Conservation (phyloP, 2,888 invertebrate genomes). For the Protophormia terraenovae region DNA sequence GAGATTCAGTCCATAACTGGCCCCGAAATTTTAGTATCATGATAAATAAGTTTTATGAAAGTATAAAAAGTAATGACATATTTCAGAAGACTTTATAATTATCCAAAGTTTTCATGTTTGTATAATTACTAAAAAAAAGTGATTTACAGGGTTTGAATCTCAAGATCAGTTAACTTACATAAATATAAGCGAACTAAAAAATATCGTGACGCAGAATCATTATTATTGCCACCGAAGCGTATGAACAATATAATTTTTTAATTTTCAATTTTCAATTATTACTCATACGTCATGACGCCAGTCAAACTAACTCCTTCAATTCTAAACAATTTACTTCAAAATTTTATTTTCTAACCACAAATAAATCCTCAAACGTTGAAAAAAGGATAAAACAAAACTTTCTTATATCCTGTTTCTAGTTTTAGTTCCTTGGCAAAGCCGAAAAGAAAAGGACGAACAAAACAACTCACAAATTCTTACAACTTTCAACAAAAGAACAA, state of each 20-base stretch:
- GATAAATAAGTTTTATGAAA: too few relatives aligned
- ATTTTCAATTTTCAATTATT: constrained; percentile 8
- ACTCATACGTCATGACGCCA: constrained; percentile 13
- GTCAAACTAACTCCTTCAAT: constrained; percentile 26
- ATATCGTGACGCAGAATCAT: too few relatives aligned
- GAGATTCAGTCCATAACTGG: too few relatives aligned
- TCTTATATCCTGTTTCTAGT: constrained; percentile 47
- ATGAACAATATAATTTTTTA: constrained; percentile 14
- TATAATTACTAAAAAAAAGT: too few relatives aligned
- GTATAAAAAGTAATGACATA: too few relatives aligned
- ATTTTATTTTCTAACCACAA: constrained; percentile 15
- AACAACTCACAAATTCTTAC: constrained; percentile 16
- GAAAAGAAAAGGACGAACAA: not conserved
- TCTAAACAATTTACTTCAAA: constrained; percentile 34
- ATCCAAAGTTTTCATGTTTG: too few relatives aligned
- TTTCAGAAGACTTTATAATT: too few relatives aligned
- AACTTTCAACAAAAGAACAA: constrained; percentile 56
- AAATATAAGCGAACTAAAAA: too few relatives aligned
- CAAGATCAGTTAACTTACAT: too few relatives aligned
- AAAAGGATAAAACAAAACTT: constrained; percentile 7
- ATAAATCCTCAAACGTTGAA: constrained; percentile 7
- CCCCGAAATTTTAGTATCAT: too few relatives aligned
- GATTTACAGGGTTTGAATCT: too few relatives aligned
- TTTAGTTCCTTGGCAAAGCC: not conserved
- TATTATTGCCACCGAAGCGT: constrained; percentile 17